A percentile compares a stretch with the other conserved stretches of the same genome.
Conservation (phyloP, 2,888 invertebrate genomes). For the Dryococelus australis region DNA sequence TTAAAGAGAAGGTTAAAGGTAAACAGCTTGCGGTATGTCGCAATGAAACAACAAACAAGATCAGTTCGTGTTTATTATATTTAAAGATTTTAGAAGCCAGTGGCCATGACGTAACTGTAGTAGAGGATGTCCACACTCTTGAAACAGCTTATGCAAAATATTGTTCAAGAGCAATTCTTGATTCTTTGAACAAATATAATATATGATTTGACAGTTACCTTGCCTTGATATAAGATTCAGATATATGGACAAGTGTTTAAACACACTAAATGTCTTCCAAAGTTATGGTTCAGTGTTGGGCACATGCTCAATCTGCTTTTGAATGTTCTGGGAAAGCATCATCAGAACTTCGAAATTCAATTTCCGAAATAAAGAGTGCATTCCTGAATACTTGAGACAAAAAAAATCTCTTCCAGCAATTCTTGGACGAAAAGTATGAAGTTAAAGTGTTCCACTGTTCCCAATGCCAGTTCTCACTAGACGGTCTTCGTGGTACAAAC, state of each 20-base stretch:
- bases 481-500: not conserved
- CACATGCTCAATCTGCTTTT: not conserved
- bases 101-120: not conserved
- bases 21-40: not conserved
- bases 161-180: not conserved
- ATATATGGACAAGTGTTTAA: not conserved
- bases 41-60: not conserved
- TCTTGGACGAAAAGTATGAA: not conserved
- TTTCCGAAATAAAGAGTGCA: not conserved
- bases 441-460: not conserved
- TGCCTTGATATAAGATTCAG: not conserved
- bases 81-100: not conserved
- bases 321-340: not conserved
- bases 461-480: not conserved
- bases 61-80: not conserved
- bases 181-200: not conserved
- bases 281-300: too few relatives aligned
- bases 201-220: not conserved
- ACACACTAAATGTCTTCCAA: not conserved
- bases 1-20: too few relatives aligned
- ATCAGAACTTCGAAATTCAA: not conserved
- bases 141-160: not conserved
- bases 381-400: not conserved
- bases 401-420: not conserved
- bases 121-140: not conserved